Evolutionary conservation across 2,888 invertebrate species (phyloP), one percentile per base, ranked within the genome.

Genomic region (Coelinius sp.): DNA sequence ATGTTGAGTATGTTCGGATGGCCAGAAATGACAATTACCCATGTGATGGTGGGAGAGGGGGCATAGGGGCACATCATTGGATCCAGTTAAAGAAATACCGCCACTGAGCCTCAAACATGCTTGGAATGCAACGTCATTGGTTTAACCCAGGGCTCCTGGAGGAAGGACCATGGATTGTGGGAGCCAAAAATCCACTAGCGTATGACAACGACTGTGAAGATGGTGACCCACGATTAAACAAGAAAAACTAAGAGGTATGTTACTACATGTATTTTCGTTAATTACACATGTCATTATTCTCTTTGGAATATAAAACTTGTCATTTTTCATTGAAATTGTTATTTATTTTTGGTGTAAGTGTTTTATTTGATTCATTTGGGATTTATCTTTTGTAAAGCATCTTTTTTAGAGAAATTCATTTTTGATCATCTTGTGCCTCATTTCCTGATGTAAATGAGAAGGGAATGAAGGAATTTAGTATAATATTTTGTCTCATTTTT

Each of bases 1-100:
- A 73, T 68, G 75, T 77, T 52, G 79, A 78, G 85, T 84, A 85
- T 86, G 85, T 75, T 78, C 73, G 83, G 85, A 79, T 80, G 85
- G 78, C 70, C 82, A 83, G 82, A 83, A 84, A 85, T 84, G 85
- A 85, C 84, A 85, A 86, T 85, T 85, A 81, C 80, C 78, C 81
- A n/a, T 74, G 77, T 73, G 75, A 35, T 27, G 62, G 62, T 1
- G 46, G 31, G 53, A 62, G 66, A 44, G 17, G 25, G 8, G 17
- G 46, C 10, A 49, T 59, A 27, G 31, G 59, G 59, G 59, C 35
- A 59, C 35, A 59, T 59, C 59, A 59, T 59, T 17, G 35, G 59
- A 59, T 59, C 59, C 8, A 67, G 56, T 52, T 62, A 68, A 71
- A 44, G 31, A 68, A 59, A 71, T 17, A 70, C 66, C 65, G 62